Evolutionary conservation across 2,888 invertebrate species (phyloP).

Genomic region (Stegana nigrithorax): DNA sequence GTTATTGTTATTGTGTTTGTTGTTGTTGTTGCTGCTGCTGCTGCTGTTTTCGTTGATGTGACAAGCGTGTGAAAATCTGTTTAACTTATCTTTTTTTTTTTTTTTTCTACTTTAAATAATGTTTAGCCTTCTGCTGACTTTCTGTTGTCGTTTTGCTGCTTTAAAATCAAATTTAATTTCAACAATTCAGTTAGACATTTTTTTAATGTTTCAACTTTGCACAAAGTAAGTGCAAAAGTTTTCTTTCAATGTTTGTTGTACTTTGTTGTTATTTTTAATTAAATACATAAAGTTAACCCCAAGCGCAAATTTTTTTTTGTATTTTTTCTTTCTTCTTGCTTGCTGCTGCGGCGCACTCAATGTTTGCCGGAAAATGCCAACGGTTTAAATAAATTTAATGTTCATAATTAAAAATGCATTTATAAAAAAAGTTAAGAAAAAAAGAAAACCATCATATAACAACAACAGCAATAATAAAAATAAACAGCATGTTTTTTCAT

Average conservation of each 20-base stretch:
- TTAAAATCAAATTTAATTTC: background rate
- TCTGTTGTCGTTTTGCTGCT: background rate
- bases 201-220: background rate
- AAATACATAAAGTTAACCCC: constrained; percentile 35
- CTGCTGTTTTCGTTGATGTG: too few relatives aligned
- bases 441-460: too few relatives aligned
- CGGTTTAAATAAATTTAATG: constrained; percentile 33
- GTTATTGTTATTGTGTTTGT: too few relatives aligned
- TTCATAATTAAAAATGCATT: constrained; percentile 37
- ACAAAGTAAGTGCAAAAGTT: background rate
- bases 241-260: constrained; percentile 25
- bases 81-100: background rate
- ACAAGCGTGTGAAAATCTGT: background rate
- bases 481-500: background rate
- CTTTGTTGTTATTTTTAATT: constrained; percentile 44
- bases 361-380: background rate
- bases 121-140: background rate
- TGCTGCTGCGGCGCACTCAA: constrained; percentile 8
- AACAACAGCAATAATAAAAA: too few relatives aligned
- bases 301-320: constrained; percentile 51
- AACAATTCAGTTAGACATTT: background rate
- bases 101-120: background rate
- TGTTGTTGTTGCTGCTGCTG: too few relatives aligned
- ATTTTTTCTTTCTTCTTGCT: too few relatives aligned
- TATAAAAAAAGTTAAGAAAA: constrained; percentile 3